Conservation (phyloP, 1,140 invertebrate species). For the Dryas iulia region DNA sequence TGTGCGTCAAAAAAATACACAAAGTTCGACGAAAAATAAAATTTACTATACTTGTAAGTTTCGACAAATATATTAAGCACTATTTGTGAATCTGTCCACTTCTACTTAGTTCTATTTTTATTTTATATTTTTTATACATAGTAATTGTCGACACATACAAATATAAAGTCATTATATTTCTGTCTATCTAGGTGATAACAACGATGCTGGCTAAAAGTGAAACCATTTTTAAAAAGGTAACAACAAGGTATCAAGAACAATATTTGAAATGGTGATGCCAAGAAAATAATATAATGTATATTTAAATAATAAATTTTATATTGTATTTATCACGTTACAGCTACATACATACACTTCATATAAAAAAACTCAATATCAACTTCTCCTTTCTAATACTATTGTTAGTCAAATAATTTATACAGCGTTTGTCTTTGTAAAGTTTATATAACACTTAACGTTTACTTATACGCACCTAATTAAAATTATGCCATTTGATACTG, state of each 20-base stretch:
- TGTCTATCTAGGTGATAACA: neutral
- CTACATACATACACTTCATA: too few species aligned
- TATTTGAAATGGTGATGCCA: neutral
- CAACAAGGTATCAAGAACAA: neutral
- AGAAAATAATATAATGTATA: too few species aligned
- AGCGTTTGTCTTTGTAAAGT: neutral
- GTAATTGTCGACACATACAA: too few species aligned
- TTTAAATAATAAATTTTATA: neutral
- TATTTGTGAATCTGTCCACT: neutral
- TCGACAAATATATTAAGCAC: neutral
- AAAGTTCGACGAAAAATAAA: constrained; percentile 54
- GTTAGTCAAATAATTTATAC: neutral
- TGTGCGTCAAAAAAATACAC: constrained; percentile 59
- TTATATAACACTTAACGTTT: neutral
- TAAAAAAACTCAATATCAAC: too few species aligned
- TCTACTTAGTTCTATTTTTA: neutral
- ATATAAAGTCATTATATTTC: too few species aligned
- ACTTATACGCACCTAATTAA: neutral
- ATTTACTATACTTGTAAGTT: constrained; percentile 49
- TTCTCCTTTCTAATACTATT: neutral
- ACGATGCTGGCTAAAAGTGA: neutral
- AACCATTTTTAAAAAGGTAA: neutral
- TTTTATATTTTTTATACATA: too few species aligned
- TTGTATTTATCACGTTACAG: too few species aligned
- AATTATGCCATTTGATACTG: neutral